Base-by-base conservation (phyloP, 2,888 invertebrate genomes). In the Mystacides longicornis region DNA sequence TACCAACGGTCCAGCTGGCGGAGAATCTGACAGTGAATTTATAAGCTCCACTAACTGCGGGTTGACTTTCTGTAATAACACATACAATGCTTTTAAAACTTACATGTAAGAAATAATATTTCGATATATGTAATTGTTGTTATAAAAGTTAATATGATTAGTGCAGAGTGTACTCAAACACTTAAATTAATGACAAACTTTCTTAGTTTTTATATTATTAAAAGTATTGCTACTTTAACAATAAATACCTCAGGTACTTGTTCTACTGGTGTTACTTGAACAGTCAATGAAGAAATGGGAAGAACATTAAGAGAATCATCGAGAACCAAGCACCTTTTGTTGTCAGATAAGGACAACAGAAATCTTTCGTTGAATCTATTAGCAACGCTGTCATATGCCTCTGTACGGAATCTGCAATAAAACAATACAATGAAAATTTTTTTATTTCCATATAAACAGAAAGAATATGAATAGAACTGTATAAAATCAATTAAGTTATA, bases 341-440 rank as follows among this genome's bases (percentile, higher is more conserved):
- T 94, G 14, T 91, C 88, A 1, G 92, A 83, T 60, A 99, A 71
- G 0, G 96, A 96, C 1, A 98, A 73, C 16, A 99, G 81, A 67
- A 99, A 93, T 60, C 98, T 81, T 73, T 99, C 98, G 71, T 99
- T 99, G 70, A 99, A 99, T 54, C 98, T 79, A 58, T 93, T 91
- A 14, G 93, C 88, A 16, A 99, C 83, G 66, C 92, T 87, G 67
- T 89, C 84, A 68, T 97, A 92, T 0, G 95, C 89, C 75, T 98
- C 97, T 0, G 98, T 99, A 63, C 97, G 82, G 69, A 91, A 95
- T 63, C 93, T 77, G 64, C 1, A 63, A 21, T n/a, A 14, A 14
- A 37, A 37, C 7, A 37, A 37, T n/a, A 27, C 11, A 27, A 51
- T n/a, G n/a, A n/a, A n/a, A n/a, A n/a, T n/a, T n/a, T n/a, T n/a